Conservation (phyloP, 2,113 vertebrate species). For the Sisor rabdophorus region DNA sequence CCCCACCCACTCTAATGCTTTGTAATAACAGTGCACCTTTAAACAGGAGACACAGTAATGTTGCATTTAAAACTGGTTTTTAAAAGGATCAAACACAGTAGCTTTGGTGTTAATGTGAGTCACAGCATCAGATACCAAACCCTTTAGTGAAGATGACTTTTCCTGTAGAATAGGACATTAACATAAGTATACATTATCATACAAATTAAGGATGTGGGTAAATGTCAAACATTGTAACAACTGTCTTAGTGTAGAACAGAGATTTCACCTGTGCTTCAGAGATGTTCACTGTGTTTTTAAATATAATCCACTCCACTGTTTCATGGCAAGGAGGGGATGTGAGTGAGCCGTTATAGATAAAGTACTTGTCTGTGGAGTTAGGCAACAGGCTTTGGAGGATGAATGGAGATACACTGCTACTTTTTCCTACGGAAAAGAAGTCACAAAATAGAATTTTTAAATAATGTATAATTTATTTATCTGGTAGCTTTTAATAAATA, state of each 20-base stretch:
- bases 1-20: constrained; percentile 28
- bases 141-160: neutral
- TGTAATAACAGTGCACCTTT: constrained; percentile 31
- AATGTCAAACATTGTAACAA: constrained; percentile 8
- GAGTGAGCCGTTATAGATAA: constrained; percentile 91
- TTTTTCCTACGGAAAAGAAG: constrained; percentile 75
- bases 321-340: constrained; percentile 89
- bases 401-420: constrained; percentile 75
- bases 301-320: constrained; percentile 91
- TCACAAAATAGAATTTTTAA: neutral
- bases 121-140: neutral
- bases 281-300: constrained; percentile 84
- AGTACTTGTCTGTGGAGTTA: constrained; percentile 87
- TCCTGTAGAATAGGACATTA: neutral
- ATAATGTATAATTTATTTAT: neutral
- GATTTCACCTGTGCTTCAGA: constrained; percentile 84
- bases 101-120: neutral
- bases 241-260: neutral
- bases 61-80: neutral
- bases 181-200: neutral
- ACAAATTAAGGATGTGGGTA: neutral
- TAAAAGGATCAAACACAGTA: neutral
- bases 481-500: constrained; percentile 2
- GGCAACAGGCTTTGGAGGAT: constrained; percentile 80
- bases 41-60: constrained; percentile 21